These are phyloP conservation scores for Crax fasciolata DNA, from an alignment of 2,797 vertebrate species.

Conservation along the genomic window DNA sequence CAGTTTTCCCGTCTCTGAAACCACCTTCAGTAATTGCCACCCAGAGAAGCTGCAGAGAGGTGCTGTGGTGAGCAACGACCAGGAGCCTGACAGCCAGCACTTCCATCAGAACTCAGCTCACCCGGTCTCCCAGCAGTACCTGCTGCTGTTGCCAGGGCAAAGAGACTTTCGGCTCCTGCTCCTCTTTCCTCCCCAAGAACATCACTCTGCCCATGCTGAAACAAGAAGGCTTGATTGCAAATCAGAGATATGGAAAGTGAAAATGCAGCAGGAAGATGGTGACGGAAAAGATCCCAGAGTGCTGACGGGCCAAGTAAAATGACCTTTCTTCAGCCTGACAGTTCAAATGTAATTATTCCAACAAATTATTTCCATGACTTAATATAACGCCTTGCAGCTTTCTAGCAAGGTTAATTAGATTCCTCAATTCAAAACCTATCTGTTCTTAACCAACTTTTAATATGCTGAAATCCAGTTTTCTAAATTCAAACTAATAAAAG, in stretches of 20 bases:
- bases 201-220: neutral
- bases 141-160: neutral
- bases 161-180: neutral
- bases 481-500: constrained; percentile 82
- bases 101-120: neutral
- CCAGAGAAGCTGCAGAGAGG: neutral
- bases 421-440: constrained; percentile 80
- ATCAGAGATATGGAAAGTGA: neutral
- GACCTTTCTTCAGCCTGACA: constrained; percentile 75
- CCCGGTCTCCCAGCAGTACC: neutral
- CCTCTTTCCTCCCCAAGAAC: neutral
- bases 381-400: constrained; percentile 79
- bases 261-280: neutral
- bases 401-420: constrained; percentile 82
- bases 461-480: constrained; percentile 77
- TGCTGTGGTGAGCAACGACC: neutral
- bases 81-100: too few relatives aligned
- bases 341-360: constrained; percentile 79
- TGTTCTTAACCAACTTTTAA: constrained; percentile 80
- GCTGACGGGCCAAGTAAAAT: constrained; percentile 22
- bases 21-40: neutral
- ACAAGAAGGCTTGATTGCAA: neutral
- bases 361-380: constrained; percentile 82
- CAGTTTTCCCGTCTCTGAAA: neutral
- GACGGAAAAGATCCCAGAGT: neutral